Evolutionary conservation across 2,113 vertebrate genomes (phyloP), one percentile per base, ranked within the genome.

Genomic region (Platichthys flesus): DNA sequence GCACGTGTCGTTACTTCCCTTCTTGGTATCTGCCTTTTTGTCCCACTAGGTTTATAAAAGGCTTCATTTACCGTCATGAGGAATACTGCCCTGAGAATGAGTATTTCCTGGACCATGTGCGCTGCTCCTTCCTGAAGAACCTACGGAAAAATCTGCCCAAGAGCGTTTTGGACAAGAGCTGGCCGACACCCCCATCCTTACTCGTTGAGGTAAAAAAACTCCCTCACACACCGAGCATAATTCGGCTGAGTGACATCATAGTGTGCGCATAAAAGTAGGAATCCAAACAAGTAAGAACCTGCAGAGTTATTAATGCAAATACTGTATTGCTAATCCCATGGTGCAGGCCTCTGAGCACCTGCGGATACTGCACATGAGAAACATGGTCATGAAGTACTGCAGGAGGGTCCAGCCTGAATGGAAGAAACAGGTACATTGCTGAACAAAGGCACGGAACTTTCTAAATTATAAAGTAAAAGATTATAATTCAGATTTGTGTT

Each of bases 311-410:
- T 12, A 42, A 67, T 74, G 10, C 9, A 49, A 35, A 18, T n/a
- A 40, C 10, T 69, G 1, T 40, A 26, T 45, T 55, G 40, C 62
- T 21, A 21, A 56, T 57, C 69, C 7, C 31, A 9, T 59, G 47
- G 23, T 7, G 6, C 62, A 99, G 98, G 95, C 96, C 0, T 99
- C 97, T 0, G 96, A 96, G 81, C 92, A 96, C 18, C 91, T 99
- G 40, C 91, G 92, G 26, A 94, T 91, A 45, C 79, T 99, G 2
- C 95, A 96, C 51, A 93, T 96, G 93, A 94, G 92, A 86, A 99
- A 99, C 94, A 96, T 99, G 96, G 96, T 98, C 54, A 94, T 94
- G 88, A 96, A 91, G 77, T 99, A 97, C 85, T 99, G 98, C 94
- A 94, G 92, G 82, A 95, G 92, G n/a, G 97, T 99, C 92, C 96